phyloP scores from a whole-genome alignment of 2,888 invertebrate genomes.

The Apodemia zela region DNA sequence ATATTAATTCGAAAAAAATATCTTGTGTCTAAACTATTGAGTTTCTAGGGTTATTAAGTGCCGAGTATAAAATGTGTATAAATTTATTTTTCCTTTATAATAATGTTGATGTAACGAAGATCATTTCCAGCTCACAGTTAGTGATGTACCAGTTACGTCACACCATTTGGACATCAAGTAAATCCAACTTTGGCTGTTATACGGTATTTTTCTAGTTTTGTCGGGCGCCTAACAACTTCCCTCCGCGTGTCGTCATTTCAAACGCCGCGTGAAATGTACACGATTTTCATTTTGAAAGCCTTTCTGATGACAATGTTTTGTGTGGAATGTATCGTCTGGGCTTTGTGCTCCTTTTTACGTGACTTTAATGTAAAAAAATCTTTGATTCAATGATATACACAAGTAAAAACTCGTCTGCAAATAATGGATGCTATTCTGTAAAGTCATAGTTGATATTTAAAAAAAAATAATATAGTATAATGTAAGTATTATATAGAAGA shows the following conservation, averaged over 20 bases:
- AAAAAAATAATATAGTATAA: no score
- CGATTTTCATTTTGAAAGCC: conserved; percentile 29
- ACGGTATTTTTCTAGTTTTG: conserved; percentile 46
- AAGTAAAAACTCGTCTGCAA: background rate
- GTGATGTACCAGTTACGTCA: conserved; percentile 26
- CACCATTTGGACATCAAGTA: conserved; percentile 40
- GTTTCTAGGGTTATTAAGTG: no score
- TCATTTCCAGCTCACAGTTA: conserved; percentile 12
- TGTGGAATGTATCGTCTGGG: conserved; percentile 10
- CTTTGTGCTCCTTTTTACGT: conserved; percentile 4
- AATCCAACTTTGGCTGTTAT: conserved; percentile 45
- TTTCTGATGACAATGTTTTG: conserved; percentile 31
- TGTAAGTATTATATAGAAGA: no score
- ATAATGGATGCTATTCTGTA: background rate
- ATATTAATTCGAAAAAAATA: no score
- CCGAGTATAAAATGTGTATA: no score
- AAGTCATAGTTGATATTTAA: background rate
- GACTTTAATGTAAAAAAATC: conserved; percentile 11
- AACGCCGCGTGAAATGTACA: conserved; percentile 32
- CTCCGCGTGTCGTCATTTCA: conserved; percentile 31
- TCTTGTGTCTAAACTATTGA: no score
- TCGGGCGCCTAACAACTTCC: conserved; percentile 45
- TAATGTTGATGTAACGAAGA: background rate
- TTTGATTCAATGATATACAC: conserved; percentile 2
- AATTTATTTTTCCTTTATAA: no score